A percentile compares a stretch with the other conserved stretches of the same genome.
Evolutionary conservation across 53 echinoderm and acorn worm genomes (phyloP).

Genomic region (Crossaster papposus): DNA sequence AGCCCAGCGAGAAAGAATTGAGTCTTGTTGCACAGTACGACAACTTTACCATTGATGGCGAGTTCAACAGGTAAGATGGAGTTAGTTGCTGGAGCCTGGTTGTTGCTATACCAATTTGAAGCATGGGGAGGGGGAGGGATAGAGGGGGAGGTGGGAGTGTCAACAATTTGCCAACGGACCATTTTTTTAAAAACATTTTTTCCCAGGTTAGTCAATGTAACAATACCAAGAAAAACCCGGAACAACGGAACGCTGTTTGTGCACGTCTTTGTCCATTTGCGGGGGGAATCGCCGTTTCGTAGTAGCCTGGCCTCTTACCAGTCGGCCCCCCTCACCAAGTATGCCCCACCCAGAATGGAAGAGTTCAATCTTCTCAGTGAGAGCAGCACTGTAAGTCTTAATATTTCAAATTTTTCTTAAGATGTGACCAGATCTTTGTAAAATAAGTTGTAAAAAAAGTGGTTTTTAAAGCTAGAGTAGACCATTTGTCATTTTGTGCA

Average conservation of each 20-base stretch:
- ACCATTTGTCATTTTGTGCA: too few relatives aligned
- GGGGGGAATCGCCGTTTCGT: slow-evolving; percentile 54
- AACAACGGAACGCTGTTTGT: slow-evolving; percentile 79
- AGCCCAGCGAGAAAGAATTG: slow-evolving; percentile 38
- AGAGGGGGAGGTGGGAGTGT: too few relatives aligned
- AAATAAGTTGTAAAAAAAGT: neutral
- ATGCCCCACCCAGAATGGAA: slow-evolving; percentile 70
- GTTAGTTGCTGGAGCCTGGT: too few relatives aligned
- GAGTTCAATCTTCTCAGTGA: slow-evolving; percentile 74
- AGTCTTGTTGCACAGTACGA: slow-evolving; percentile 21
- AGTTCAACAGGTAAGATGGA: slow-evolving; percentile 33
- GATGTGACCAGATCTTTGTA: neutral
- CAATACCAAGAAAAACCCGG: slow-evolving; percentile 79
- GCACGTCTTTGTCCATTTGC: slow-evolving; percentile 69
- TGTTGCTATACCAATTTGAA: too few relatives aligned
- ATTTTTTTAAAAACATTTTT: slow-evolving; percentile 5
- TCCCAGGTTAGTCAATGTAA: slow-evolving; percentile 80
- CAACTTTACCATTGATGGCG: slow-evolving; percentile 56
- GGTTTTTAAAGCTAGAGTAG: too few relatives aligned
- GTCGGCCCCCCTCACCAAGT: slow-evolving; percentile 72
- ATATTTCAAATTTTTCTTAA: neutral
- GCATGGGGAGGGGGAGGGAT: too few relatives aligned
- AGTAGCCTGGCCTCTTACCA: slow-evolving; percentile 53
- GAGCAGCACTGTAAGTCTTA: slow-evolving; percentile 4
- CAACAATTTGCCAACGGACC: too few relatives aligned